Evolutionary conservation across 2,797 vertebrate genomes (phyloP).

Genomic region (Garrulus glandarius): DNA sequence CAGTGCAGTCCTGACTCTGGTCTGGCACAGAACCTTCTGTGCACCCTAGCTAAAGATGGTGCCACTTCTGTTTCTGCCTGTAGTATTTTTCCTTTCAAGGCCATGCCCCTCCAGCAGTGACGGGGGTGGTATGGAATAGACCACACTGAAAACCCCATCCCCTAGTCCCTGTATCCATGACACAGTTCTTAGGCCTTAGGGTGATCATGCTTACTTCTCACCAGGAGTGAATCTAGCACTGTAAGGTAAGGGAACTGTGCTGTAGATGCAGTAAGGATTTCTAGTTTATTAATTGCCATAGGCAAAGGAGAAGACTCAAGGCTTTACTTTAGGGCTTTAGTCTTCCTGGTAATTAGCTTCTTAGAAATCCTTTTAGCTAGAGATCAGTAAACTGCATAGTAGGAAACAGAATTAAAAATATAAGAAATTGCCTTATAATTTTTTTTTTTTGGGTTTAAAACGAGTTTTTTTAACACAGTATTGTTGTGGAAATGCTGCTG

Average conservation of each 20-base stretch:
- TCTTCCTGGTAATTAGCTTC: background rate
- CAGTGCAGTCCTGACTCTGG: rapidly evolving
- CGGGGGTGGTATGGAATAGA: background rate
- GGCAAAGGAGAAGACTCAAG: background rate
- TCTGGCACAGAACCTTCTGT: background rate
- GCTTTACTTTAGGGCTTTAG: background rate
- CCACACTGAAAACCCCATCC: background rate
- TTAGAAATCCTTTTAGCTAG: background rate
- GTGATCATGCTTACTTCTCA: background rate
- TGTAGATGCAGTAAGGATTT: background rate
- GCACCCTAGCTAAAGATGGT: background rate
- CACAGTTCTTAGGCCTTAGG: background rate
- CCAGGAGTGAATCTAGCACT: background rate
- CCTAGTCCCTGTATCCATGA: background rate
- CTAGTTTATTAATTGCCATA: background rate
- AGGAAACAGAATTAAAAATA: background rate
- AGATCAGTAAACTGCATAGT: background rate
- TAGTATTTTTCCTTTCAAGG: rapidly evolving
- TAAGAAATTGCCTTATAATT: background rate
- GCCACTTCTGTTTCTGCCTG: rapidly evolving
- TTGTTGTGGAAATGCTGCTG: background rate
- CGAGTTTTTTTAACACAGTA: background rate
- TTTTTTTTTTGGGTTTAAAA: background rate
- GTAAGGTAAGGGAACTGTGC: background rate
- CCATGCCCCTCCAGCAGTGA: rapidly evolving